Conservation (phyloP, 2,888 invertebrate genomes). For the Cantharis rufa region DNA sequence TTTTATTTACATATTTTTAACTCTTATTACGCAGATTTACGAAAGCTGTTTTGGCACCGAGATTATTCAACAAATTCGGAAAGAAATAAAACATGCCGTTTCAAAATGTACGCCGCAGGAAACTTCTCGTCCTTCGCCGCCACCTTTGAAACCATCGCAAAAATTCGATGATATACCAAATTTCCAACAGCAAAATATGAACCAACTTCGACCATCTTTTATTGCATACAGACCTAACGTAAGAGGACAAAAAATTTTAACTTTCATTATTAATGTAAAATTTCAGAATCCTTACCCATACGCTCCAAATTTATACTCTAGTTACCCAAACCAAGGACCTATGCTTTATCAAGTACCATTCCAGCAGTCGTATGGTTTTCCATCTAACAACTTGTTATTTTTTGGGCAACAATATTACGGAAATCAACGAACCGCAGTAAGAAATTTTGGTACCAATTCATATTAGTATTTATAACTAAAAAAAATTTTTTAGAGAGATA, state of each 20-base stretch:
- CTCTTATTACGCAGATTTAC: conserved; percentile 61
- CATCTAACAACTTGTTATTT: conserved; percentile 47
- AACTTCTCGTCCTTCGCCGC: conserved; percentile 34
- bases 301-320: conserved; percentile 56
- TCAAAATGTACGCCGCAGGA: conserved; percentile 65
- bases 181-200: conserved; percentile 52
- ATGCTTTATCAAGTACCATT: conserved; percentile 54
- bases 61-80: conserved; percentile 68
- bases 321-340: conserved; percentile 54
- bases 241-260: not conserved
- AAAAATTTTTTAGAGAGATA: conserved; percentile 59
- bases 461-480: not conserved
- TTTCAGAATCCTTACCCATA: conserved; percentile 54
- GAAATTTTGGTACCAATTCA: not conserved
- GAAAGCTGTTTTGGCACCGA: conserved; percentile 72
- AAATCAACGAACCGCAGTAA: conserved; percentile 62
- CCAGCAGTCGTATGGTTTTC: conserved; percentile 33
- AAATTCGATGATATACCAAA: conserved; percentile 24
- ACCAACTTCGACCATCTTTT: conserved; percentile 62
- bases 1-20: not conserved
- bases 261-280: not conserved
- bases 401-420: conserved; percentile 54
- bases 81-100: conserved; percentile 70
- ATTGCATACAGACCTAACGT: conserved; percentile 59
- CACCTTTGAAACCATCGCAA: conserved; percentile 17